Evolutionary conservation across 2,888 invertebrate genomes (phyloP), one percentile per base, ranked within the genome.

Genomic region (Mythimna vitellina): DNA sequence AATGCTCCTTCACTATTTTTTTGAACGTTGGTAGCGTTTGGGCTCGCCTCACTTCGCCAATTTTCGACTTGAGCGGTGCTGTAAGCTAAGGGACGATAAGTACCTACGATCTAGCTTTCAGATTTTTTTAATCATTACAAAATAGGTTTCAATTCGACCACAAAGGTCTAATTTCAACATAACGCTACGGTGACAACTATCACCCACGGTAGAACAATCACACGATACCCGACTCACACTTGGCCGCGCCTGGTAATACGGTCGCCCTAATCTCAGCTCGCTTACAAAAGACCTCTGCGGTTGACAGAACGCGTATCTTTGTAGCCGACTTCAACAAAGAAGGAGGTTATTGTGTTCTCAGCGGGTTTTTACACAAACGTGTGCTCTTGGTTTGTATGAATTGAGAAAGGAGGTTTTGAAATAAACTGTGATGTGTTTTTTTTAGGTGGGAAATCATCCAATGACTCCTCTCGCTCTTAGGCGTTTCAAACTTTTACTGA

Each of bases 281-380:
- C 63, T 61, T 56, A 25, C 65, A 76, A 81, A 74, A 58, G 57
- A 62, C 62, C 12, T 51, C 68, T 83, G 81, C 25, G 70, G 56
- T 25, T 83, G 84, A 83, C 81, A 62, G 49, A 22, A n/a, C 42
- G 12, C 32, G 62, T 56, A 54, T 56, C 25, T 72, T 65, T 64
- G 20, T 20, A 74, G 17, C 54, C 35, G 22, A 35, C 65, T 49
- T 56, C 29, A 38, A 49, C 49, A 25, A 22, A 38, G 1, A 0
- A 56, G 8, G 3, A 14, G 22, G 25, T 49, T 54, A 54, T 63
- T 74, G 54, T 56, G 38, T 22, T 22, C 1, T 9, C n/a, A 6
- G n/a, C 3, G 20, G 9, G n/a, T 63, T 49, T 63, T 9, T n/a
- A 22, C 54, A 54, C 22, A 54, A 22, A 60, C 1, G n/a, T 35